These are phyloP conservation scores for Pempheris klunzingeri DNA, from an alignment of 2,797 vertebrate species.

Conservation along the genomic window DNA sequence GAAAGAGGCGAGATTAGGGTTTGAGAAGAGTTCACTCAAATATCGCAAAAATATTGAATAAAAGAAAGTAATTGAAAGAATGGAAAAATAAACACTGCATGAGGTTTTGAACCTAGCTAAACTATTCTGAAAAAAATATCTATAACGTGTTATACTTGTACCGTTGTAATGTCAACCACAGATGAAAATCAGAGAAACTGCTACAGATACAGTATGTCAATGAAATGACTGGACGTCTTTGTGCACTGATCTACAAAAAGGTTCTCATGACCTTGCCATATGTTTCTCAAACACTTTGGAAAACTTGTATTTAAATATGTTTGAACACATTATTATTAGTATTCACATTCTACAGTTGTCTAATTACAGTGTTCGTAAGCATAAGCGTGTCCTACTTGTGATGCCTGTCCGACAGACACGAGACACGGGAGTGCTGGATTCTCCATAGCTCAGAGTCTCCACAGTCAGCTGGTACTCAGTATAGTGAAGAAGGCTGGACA, in stretches of 20 bases:
- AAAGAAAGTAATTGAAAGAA: background rate
- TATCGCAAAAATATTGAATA: background rate
- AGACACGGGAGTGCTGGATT: slow-evolving; percentile 34
- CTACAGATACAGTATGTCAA: background rate
- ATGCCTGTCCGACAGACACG: slow-evolving; percentile 67
- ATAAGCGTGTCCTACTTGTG: slow-evolving; percentile 73
- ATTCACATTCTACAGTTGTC: background rate
- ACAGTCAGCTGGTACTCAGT: slow-evolving; percentile 47
- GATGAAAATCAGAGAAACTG: background rate
- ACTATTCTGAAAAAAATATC: background rate
- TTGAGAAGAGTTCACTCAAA: background rate
- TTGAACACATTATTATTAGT: background rate
- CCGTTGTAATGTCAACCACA: background rate
- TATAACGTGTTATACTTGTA: background rate
- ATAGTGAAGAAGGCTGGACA: slow-evolving; percentile 62
- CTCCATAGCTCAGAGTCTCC: slow-evolving; percentile 77
- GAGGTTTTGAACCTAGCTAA: background rate
- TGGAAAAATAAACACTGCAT: background rate
- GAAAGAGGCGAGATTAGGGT: background rate
- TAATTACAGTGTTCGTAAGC: background rate
- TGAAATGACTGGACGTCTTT: background rate
- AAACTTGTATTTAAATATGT: background rate
- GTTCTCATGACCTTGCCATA: background rate
- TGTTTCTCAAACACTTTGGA: background rate
- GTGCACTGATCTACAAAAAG: background rate